Conservation (phyloP, 1,140 invertebrate genomes). For the Paralvinella palmiformis region DNA sequence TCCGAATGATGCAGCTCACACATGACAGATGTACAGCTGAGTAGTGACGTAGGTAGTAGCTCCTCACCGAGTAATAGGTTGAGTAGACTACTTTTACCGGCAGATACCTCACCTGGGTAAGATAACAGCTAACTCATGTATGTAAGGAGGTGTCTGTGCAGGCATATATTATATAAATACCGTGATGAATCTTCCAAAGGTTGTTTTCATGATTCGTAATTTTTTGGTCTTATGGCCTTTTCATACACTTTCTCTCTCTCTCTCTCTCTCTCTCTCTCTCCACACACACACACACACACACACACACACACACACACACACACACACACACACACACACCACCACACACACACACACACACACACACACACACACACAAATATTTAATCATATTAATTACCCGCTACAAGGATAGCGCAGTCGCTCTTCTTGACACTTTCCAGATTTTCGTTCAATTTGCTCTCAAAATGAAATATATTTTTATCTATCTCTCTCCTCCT, state of each 20-base stretch:
- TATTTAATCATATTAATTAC: background rate
- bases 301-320: too few relatives aligned
- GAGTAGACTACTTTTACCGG: constrained; percentile 21
- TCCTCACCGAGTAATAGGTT: constrained; percentile 30
- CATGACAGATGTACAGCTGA: constrained; percentile 30
- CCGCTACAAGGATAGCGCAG: constrained; percentile 15
- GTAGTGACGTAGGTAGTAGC: constrained; percentile 28
- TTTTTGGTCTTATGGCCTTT: too few relatives aligned
- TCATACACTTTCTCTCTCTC: too few relatives aligned
- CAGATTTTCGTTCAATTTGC: constrained; percentile 6
- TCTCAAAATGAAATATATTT: constrained; percentile 22
- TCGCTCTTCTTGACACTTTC: constrained; percentile 24
- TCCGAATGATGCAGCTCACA: constrained; percentile 31
- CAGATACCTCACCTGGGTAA: constrained; percentile 6
- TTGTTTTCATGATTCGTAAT: too few relatives aligned
- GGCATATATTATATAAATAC: too few relatives aligned
- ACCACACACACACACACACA: too few relatives aligned
- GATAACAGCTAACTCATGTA: background rate
- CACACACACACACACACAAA: too few relatives aligned
- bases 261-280: too few relatives aligned
- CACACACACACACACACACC: too few relatives aligned
- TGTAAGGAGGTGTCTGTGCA: background rate
- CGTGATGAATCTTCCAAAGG: too few relatives aligned
- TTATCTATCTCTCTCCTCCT: constrained; percentile 23
- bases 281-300: too few relatives aligned